These are phyloP conservation scores for Ptiloglossa arizonensis DNA, from an alignment of 1,140 invertebrate species.

Conservation along the genomic window DNA sequence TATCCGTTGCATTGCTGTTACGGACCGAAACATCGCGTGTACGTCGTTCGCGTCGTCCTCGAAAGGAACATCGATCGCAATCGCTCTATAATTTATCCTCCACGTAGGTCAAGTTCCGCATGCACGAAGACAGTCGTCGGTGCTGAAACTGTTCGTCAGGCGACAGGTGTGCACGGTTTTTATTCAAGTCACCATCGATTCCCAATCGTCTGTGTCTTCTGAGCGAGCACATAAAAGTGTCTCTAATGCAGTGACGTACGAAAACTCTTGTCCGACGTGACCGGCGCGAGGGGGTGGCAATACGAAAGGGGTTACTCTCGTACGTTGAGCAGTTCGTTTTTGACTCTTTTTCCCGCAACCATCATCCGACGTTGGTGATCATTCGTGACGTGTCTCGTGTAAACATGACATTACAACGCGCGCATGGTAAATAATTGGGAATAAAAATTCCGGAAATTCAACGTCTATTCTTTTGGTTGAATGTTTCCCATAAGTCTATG, in stretches of 20 bases:
- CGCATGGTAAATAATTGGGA: too few species aligned
- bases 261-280: not conserved
- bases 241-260: constrained; percentile 30
- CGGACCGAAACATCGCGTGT: too few species aligned
- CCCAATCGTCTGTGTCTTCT: not conserved
- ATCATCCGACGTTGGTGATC: not conserved
- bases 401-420: too few species aligned
- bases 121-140: constrained; percentile 14
- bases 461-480: too few species aligned
- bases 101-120: constrained; percentile 60
- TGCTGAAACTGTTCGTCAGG: not conserved
- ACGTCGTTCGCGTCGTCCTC: not conserved
- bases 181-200: constrained; percentile 20
- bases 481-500: too few species aligned
- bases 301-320: not conserved
- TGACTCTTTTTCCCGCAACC: not conserved
- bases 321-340: not conserved
- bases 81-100: constrained; percentile 59
- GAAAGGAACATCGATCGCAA: constrained; percentile 58
- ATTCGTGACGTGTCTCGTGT: too few species aligned
- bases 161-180: constrained; percentile 40
- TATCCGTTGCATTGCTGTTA: too few species aligned
- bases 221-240: constrained; percentile 44
- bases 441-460: too few species aligned
- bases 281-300: not conserved